Conservation (phyloP, 2,113 vertebrate species). For the Cettia cetti region DNA sequence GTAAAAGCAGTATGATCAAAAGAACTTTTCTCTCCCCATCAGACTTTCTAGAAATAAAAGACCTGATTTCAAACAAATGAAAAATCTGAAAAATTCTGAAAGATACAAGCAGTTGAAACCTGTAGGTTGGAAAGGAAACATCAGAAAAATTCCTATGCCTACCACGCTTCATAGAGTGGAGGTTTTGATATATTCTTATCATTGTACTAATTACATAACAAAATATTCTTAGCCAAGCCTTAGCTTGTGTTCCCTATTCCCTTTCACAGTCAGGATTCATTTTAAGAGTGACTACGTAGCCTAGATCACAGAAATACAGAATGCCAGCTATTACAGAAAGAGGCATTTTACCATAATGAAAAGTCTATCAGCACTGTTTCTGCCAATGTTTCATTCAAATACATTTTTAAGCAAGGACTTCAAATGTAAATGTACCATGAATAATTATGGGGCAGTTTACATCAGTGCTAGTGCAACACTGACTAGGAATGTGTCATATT, state of each 20-base stretch:
- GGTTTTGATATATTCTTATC: background rate
- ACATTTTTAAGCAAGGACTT: background rate
- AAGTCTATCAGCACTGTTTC: background rate
- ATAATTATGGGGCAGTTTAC: background rate
- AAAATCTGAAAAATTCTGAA: background rate
- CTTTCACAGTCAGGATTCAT: background rate
- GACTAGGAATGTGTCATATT: background rate
- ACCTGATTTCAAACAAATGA: background rate
- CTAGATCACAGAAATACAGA: background rate
- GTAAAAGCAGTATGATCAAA: background rate
- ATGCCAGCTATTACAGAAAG: background rate
- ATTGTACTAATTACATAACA: constrained; percentile 18
- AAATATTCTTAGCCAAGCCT: constrained; percentile 20
- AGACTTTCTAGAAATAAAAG: background rate
- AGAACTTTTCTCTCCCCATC: background rate
- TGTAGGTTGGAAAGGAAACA: background rate
- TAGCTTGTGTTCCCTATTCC: background rate
- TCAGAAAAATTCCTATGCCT: background rate
- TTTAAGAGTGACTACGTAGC: background rate
- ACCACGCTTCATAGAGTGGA: background rate
- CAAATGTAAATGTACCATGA: background rate
- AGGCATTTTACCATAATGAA: background rate
- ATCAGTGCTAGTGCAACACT: background rate
- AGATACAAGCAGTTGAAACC: background rate
- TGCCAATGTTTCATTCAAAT: background rate